Base-by-base conservation (phyloP, 2,797 vertebrate species). In the Cossypha dichroa region DNA sequence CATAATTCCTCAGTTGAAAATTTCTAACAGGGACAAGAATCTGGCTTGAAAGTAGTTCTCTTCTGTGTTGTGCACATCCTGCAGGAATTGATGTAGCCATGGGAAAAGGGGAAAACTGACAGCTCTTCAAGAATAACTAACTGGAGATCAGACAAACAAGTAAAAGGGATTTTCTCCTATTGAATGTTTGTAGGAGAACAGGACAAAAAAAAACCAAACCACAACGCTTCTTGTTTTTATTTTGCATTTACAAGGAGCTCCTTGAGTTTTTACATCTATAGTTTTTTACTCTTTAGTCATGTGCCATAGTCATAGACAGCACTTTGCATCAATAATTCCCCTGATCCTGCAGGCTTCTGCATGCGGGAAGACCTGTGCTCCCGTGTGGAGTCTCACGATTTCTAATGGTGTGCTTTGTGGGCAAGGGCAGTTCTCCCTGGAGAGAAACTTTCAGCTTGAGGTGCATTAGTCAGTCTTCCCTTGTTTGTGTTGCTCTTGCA, bases 401-500 rank as follows among this genome's bases (percentile, higher is more conserved):
- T 81, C 78, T 84, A 86, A 86, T 66, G 41, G 67, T 67, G 72
- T 54, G 52, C 41, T 74, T 28, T 82, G 56, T 89, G 41, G 72
- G 73, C 80, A 96, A 94, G 93, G 80, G 40, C 70, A 89, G 23
- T 23, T 94, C 31, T 74, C 73, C 68, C 75, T 56, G 38, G 84
- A 77, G 78, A 85, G 84, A 68, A 58, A 80, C 68, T 83, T 96
- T 59, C 81, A 83, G 72, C 5, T 3, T 81, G 83, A 93, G 73
- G 74, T 90, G 23, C 55, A 36, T 87, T 93, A 92, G 34, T 92
- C 73, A 91, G 48, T 59, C 68, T 79, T 88, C 38, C 49, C 25
- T 93, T 92, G 63, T 93, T 82, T 85, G 34, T 92, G 74, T 82
- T 92, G 48, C 76, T 87, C 74, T 92, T 87, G 66, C 34, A 85